Base-by-base conservation (phyloP, 2,113 vertebrate species). In the Takifugu bimaculatus region DNA sequence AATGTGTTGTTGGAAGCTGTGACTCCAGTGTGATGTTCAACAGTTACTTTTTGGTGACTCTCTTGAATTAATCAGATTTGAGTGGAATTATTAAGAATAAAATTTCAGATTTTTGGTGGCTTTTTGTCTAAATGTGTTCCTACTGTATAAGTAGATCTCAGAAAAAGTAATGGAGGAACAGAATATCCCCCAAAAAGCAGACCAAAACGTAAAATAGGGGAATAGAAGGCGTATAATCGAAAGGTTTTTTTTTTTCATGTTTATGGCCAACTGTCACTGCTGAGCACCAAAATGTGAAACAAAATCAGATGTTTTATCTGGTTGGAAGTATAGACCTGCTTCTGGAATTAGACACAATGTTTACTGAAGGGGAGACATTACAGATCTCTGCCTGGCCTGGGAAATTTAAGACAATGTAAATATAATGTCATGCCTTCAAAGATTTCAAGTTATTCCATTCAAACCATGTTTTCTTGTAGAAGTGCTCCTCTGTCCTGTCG, bases 391-490 rank as follows among this genome's bases (percentile, higher is more conserved):
- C n/a, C 35, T 48, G 27, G 5, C 20, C 39, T 49, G 55, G n/a
- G 10, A 13, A 54, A 44, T 57, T 54, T 42, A 28, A 32, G 35
- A 28, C n/a, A 47, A 6, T 54, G 13, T 69, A 42, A 61, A 70
- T 54, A 70, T 61, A 15, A 29, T 29, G 48, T 57, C 45, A 58
- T 25, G 26, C 60, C 49, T 59, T 13, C 26, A 26, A 39, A 62
- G 39, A 57, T 25, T 48, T 57, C 14, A 20, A 13, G 44, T 45
- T 45, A 5, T 50, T 3, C 13, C 45, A 5, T 26, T 61, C 1
- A 32, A 52, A 56, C 26, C 25, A 42, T 55, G 15, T 47, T 1
- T 13, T 13, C 1, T 39, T 39, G 35, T 10, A 5, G 15, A 49
- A n/a, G 12, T 12, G n/a, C n/a, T n/a, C 15, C 20, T 3, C 2